Evolutionary conservation across 2,888 invertebrate species (phyloP).

Genomic region (Eilema griseolum): DNA sequence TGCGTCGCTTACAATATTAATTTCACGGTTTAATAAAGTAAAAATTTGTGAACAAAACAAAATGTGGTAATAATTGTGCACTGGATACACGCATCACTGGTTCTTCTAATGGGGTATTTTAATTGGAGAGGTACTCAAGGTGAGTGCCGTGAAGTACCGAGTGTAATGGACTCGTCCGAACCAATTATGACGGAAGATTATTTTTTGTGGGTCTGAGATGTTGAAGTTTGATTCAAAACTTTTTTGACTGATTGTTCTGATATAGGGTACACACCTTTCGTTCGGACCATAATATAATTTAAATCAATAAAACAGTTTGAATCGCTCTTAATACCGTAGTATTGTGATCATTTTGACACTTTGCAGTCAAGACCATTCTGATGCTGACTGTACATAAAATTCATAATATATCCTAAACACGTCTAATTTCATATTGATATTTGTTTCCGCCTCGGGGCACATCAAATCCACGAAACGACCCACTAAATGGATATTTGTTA

Average conservation of each 20-base stretch:
- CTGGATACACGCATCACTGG: background rate
- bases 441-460: too few relatives aligned
- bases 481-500: background rate
- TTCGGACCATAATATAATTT: too few relatives aligned
- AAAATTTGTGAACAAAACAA: too few relatives aligned
- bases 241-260: too few relatives aligned
- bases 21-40: background rate
- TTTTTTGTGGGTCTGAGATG: background rate
- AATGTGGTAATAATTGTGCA: background rate
- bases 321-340: too few relatives aligned
- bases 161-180: background rate
- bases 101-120: background rate
- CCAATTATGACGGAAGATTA: background rate
- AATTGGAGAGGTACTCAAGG: background rate
- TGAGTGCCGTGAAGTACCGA: background rate
- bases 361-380: too few relatives aligned
- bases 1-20: background rate
- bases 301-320: too few relatives aligned
- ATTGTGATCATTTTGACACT: too few relatives aligned
- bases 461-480: background rate
- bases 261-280: too few relatives aligned
- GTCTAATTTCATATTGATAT: too few relatives aligned
- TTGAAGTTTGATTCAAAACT: background rate
- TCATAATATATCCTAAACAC: too few relatives aligned
- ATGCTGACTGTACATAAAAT: too few relatives aligned